Percentiles rank a stretch among this genome's conserved stretches.
Evolutionary conservation across 2,888 invertebrate genomes (phyloP).

Genomic region (Drosophila falleni): DNA sequence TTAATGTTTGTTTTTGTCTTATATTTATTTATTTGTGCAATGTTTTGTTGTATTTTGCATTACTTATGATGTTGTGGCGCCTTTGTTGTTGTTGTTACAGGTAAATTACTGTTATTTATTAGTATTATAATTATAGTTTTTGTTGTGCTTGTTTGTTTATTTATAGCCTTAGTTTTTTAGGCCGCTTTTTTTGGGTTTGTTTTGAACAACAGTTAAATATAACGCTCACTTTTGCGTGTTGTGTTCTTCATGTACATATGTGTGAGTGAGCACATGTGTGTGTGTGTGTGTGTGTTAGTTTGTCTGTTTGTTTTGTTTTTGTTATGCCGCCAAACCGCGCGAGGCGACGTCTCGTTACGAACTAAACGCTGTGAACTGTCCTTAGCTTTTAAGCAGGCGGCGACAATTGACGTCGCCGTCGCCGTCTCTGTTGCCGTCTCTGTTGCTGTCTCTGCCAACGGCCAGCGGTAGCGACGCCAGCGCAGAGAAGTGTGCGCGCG

Average conservation of each 20-base stretch:
- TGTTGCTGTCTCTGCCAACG: too few relatives aligned
- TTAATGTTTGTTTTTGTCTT: too few relatives aligned
- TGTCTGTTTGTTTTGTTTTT: conserved; percentile 2
- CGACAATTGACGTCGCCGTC: conserved; percentile 28
- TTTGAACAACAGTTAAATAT: conserved; percentile 53
- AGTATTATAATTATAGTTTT: background rate
- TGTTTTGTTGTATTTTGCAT: conserved; percentile 2
- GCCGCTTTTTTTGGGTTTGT: conserved; percentile 15
- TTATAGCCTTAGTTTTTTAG: background rate
- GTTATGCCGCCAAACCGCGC: conserved; percentile 69
- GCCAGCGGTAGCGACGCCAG: conserved; percentile 44
- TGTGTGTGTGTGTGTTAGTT: conserved; percentile 1
- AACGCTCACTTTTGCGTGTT: conserved; percentile 23
- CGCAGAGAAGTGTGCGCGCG: conserved; percentile 39
- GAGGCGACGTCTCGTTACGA: conserved; percentile 68
- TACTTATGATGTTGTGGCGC: conserved; percentile 38
- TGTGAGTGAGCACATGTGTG: conserved; percentile 11
- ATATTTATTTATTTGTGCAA: conserved; percentile 1
- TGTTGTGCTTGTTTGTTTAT: background rate
- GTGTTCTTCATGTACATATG: conserved; percentile 1
- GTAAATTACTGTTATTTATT: conserved; percentile 7
- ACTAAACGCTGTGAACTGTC: conserved; percentile 82
- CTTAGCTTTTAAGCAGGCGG: conserved; percentile 84
- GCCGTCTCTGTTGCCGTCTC: background rate
- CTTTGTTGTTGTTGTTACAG: conserved; percentile 6